Evolutionary conservation across 1,140 invertebrate genomes (phyloP), one percentile per base, ranked within the genome.

Genomic region (Drosophila azteca): DNA sequence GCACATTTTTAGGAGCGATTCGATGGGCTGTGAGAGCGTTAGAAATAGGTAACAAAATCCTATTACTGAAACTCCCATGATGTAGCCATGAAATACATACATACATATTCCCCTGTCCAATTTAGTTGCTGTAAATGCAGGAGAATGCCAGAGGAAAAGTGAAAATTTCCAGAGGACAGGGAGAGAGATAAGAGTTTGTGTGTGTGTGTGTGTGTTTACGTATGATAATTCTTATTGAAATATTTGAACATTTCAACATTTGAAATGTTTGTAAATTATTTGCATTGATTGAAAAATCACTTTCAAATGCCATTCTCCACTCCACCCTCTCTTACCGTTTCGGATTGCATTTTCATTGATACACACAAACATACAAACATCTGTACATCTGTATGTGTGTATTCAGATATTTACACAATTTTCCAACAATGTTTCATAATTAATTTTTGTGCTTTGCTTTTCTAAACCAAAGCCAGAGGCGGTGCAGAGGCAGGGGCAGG

Each of bases 401-500:
- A 20, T 20, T 20, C 17, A 26, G 49, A n/a, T 50, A 26, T 54
- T n/a, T 54, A 49, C 45, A 49, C 15, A 49, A 74, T 65, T 70
- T 59, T 78, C 51, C 46, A 77, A 79, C 60, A 74, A 68, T 65
- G 57, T 87, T 85, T 71, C 76, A 85, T 85, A 82, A 85, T 87
- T 85, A 82, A 85, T 87, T 75, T 87, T 82, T 75, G 59, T 49
- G 82, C 59, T 87, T 71, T 75, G 83, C 70, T 78, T 87, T 85
- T 64, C 63, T 60, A 67, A 71, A 59, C 58, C 64, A 67, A 51
- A 51, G 82, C 82, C 81, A 52, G 4, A 66, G 80, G 81, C 72
- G 5, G 44, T 31, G 7, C 29, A 31, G 7, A 9, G 29, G 7
- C 24, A 24, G 3, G n/a, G n/a, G n/a, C 17, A 20, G 17, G 17